Evolutionary conservation across 2,113 vertebrate genomes (phyloP), one percentile per base, ranked within the genome.

Genomic region (Dascyllus trimaculatus): DNA sequence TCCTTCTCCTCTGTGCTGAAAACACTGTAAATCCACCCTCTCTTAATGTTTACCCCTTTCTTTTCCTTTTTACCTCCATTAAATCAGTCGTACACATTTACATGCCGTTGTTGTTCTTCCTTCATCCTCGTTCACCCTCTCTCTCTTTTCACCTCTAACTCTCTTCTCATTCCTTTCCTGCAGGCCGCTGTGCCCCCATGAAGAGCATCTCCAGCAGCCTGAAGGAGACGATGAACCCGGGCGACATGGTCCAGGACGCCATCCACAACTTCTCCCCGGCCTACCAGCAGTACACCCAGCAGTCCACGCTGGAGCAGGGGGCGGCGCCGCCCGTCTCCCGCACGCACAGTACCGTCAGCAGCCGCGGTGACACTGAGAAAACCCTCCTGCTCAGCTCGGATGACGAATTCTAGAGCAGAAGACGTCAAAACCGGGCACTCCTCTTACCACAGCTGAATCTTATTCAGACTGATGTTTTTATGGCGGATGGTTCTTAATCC

Each of bases 191-290:
- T 0, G 97, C 97, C 73, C 97, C 97, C 19, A 99, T 99, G 98
- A 98, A 99, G 94, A 99, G 98, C 95, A 99, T 99, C 92, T 99
- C 98, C 87, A 99, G 98, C 95, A 98, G 98, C 95, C 95, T 99
- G 86, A 99, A 98, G 90, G 98, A 99, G 93, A 99, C 98, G 48
- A 99, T 99, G 97, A 99, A 95, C 92, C 98, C 98, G 0, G 96
- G 98, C 0, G 98, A 99, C 94, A 99, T 99, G 29, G 97, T 99
- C 60, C 98, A 99, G 80, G 98, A 99, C 1, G 98, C 98, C 35
- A 99, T 99, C 94, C 97, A 98, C 85, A 99, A 99, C 94, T 99
- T 99, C 94, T 99, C 98, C 0, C 97, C 97, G 0, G 97, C 98
- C 75, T 99, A 99, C 94, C 98, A 99, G 95, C 97, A 99, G 95